Conservation (phyloP, 2,888 invertebrate genomes). For the Xylota sylvarum region DNA sequence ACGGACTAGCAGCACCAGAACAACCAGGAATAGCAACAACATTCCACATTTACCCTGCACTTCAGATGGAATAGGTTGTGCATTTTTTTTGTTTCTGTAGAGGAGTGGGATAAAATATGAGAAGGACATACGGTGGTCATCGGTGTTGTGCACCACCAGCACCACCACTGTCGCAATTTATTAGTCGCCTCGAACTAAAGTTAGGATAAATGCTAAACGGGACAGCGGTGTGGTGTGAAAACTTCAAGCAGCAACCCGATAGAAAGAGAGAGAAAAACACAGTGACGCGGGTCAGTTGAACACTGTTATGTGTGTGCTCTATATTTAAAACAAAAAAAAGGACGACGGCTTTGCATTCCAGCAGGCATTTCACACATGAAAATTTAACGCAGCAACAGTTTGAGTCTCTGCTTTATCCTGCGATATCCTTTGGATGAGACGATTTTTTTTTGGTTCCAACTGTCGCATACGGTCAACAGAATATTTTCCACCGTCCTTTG, state of each 20-base stretch:
- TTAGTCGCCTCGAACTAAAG: constrained; percentile 72
- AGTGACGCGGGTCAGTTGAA: constrained; percentile 30
- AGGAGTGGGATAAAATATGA: constrained; percentile 62
- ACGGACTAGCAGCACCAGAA: not conserved
- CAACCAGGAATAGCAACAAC: constrained; percentile 38
- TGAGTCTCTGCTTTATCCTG: constrained; percentile 39
- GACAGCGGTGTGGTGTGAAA: not conserved
- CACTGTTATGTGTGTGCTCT: not conserved
- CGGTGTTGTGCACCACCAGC: constrained; percentile 59
- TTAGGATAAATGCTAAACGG: constrained; percentile 65
- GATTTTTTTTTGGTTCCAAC: constrained; percentile 15
- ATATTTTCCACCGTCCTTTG: constrained; percentile 46
- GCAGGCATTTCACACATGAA: constrained; percentile 66
- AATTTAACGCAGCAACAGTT: constrained; percentile 65
- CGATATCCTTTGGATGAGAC: constrained; percentile 10
- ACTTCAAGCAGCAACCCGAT: not conserved
- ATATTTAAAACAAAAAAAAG: not conserved
- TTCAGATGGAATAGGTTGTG: constrained; percentile 46
- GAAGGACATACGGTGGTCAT: constrained; percentile 65
- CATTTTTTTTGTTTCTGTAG: constrained; percentile 13
- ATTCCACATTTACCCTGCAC: constrained; percentile 65
- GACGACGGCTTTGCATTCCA: constrained; percentile 39
- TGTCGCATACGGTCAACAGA: constrained; percentile 72
- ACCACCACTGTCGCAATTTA: constrained; percentile 74
- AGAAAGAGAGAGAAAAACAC: not conserved